Evolutionary conservation across 2,797 vertebrate genomes (phyloP).

Genomic region (Pseudochaenichthys georgianus): DNA sequence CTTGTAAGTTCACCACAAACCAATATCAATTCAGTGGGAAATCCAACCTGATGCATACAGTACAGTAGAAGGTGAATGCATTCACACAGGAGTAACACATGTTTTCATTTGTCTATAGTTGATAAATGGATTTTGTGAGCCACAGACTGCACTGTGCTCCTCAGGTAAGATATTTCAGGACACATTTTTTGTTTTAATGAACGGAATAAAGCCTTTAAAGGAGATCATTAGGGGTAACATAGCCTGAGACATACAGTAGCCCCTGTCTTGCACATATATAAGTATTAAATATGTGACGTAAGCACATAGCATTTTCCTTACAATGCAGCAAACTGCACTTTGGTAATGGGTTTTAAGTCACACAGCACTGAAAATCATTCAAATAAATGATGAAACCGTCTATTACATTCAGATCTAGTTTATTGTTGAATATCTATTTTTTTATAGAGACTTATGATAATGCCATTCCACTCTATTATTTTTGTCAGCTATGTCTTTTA

Average conservation of each 20-base stretch:
- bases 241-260: no score
- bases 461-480: conserved; percentile 9
- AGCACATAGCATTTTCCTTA: not conserved
- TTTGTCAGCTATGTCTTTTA: conserved; percentile 27
- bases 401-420: conserved; percentile 14
- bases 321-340: not conserved
- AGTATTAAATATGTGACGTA: not conserved
- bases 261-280: no score
- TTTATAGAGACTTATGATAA: not conserved
- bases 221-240: not conserved
- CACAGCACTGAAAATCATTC: not conserved
- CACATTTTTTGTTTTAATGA: conserved; percentile 8
- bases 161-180: not conserved
- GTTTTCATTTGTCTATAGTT: not conserved
- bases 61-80: not conserved
- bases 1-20: not conserved
- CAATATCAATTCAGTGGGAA: not conserved
- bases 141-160: not conserved
- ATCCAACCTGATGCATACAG: not conserved
- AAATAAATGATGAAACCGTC: not conserved
- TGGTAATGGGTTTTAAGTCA: not conserved
- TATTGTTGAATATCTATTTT: conserved; percentile 10
- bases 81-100: not conserved
- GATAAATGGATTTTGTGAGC: not conserved
- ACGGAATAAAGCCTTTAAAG: not conserved